Conservation (phyloP, 2,797 vertebrate species). For the Hyperoplus lanceolatus region DNA sequence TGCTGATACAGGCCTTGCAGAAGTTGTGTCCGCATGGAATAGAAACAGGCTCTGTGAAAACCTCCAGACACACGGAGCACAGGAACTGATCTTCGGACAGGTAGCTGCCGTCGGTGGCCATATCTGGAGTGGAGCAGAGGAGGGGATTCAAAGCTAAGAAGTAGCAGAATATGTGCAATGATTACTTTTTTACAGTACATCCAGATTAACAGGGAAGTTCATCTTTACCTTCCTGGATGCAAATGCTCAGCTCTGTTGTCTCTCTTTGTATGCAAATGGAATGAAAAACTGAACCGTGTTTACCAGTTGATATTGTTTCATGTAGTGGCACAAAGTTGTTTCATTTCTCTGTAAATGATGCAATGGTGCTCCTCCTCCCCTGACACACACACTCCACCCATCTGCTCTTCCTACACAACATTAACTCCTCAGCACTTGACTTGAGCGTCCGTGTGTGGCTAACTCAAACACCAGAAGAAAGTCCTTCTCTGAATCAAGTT, state of each 20-base stretch:
- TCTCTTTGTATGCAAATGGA: background rate
- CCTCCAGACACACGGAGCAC: constrained; percentile 69
- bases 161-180: background rate
- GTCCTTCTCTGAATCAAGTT: background rate
- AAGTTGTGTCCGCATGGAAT: constrained; percentile 76
- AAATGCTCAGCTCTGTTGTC: background rate
- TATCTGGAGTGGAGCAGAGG: constrained; percentile 29
- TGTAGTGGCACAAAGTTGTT: constrained; percentile 22
- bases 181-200: background rate
- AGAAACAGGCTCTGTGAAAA: constrained; percentile 68
- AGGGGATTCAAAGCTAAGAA: background rate
- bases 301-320: background rate
- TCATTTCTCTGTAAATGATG: constrained; percentile 46
- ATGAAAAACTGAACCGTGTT: constrained; percentile 8
- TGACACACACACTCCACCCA: background rate
- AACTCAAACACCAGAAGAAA: background rate
- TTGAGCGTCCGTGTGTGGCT: too few relatives aligned
- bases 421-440: constrained; percentile 8
- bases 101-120: constrained; percentile 43
- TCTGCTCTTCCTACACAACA: background rate
- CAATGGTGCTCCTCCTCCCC: constrained; percentile 12
- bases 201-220: background rate
- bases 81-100: constrained; percentile 63
- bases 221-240: constrained; percentile 22
- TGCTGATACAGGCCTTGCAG: constrained; percentile 61